Base-by-base conservation (phyloP, 2,797 vertebrate genomes). In the Antrozous pallidus region DNA sequence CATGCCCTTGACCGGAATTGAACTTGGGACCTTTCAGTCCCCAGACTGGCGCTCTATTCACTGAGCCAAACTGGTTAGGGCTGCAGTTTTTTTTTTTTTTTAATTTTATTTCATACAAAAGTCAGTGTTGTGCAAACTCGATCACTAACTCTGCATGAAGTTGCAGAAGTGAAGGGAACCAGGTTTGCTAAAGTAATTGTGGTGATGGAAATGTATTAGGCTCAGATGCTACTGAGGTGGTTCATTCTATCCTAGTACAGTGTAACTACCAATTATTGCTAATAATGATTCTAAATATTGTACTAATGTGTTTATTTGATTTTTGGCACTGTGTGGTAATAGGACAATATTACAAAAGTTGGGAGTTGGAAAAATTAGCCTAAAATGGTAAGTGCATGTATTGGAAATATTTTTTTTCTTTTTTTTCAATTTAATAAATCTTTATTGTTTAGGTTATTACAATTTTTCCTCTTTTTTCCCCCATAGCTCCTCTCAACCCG, bases 131-230 rank as follows among this genome's bases (percentile, higher is more conserved):
- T 47, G 98, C 98, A 98, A 97, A 98, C 97, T 98, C 56, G 71
- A 98, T 98, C 98, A 98, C 98, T 98, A 97, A 98, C 97, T 97
- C 98, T 98, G 96, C 94, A 22, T 89, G 79, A 40, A 95, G 96
- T 98, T 97, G 98, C 97, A 98, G 98, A 96, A 97, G 97, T 96
- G 96, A 98, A 96, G 98, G 98, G 96, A 98, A 98, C 96, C 97
- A 98, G 90, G 97, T 98, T 98, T 98, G 97, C 98, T 97, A 98
- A 96, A 98, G 94, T 88, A 96, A 84, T 71, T 77, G 38, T 98
- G 97, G 96, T 96, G 77, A 80, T 90, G 97, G 98, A 96, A 97
- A 42, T 91, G 9, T 74, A 56, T 45, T 77, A 17, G 80, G 95
- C 97, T 97, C 90, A 88, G 94, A 95, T 90, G 40, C 75, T 11